These are phyloP conservation scores for Aphidius ervi DNA, from an alignment of 1,140 invertebrate genomes.

Conservation along the genomic window DNA sequence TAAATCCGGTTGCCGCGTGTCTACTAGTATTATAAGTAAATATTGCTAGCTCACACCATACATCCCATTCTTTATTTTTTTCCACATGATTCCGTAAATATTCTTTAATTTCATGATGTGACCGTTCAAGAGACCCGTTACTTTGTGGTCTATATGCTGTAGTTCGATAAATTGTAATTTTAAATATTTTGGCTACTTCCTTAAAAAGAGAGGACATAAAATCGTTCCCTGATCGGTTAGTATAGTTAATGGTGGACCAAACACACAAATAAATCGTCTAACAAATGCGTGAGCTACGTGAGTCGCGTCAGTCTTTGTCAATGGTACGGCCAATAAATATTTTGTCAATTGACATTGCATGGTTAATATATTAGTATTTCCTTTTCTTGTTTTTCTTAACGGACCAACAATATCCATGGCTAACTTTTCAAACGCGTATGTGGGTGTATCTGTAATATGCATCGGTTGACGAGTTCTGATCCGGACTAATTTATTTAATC, in stretches of 20 bases:
- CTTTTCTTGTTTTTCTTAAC: slow-evolving; percentile 13
- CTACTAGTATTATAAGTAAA: slow-evolving; percentile 15
- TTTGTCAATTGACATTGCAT: slow-evolving; percentile 36
- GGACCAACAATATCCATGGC: slow-evolving; percentile 22
- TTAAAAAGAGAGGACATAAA: slow-evolving; percentile 29
- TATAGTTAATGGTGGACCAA: slow-evolving; percentile 29
- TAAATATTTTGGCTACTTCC: slow-evolving; percentile 28
- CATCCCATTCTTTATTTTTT: slow-evolving; percentile 9
- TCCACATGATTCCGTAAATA: slow-evolving; percentile 21
- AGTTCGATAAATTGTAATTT: slow-evolving; percentile 30
- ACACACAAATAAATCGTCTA: slow-evolving; percentile 26
- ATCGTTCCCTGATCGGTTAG: slow-evolving; percentile 34
- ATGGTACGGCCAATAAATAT: slow-evolving; percentile 25
- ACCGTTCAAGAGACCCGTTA: slow-evolving; percentile 33
- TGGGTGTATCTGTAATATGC: slow-evolving; percentile 23
- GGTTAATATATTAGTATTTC: slow-evolving; percentile 21
- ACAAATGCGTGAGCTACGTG: slow-evolving; percentile 28
- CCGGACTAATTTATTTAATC: slow-evolving; percentile 20
- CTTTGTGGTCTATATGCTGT: slow-evolving; percentile 32
- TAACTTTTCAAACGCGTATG: slow-evolving; percentile 22
- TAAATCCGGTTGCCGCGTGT: slow-evolving; percentile 13
- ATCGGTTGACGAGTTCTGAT: slow-evolving; percentile 13
- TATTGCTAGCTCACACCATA: slow-evolving; percentile 6
- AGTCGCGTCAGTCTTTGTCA: slow-evolving; percentile 25
- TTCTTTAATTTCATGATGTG: slow-evolving; percentile 27